Evolutionary conservation across 2,888 invertebrate genomes (phyloP).

Genomic region (Smittia aterrima): DNA sequence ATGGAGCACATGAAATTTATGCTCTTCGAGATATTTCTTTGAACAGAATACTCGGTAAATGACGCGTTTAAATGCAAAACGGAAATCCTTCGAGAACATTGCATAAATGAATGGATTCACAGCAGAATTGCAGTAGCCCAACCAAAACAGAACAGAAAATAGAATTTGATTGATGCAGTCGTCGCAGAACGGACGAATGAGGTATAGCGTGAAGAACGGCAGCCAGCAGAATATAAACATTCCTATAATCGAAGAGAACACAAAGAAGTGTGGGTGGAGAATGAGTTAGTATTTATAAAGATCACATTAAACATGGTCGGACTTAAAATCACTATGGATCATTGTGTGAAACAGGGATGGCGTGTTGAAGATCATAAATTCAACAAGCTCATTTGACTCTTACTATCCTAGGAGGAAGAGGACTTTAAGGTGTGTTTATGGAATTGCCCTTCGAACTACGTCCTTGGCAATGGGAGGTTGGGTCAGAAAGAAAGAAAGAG

Average conservation of each 20-base stretch:
- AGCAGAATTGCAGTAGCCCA: constrained; percentile 96
- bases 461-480: neutral
- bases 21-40: constrained; percentile 36
- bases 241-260: neutral
- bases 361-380: no score
- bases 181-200: constrained; percentile 83
- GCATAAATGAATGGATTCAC: constrained; percentile 95
- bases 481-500: neutral
- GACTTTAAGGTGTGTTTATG: no score
- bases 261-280: neutral
- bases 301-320: neutral
- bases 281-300: neutral
- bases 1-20: constrained; percentile 37
- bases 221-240: constrained; percentile 92
- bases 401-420: no score
- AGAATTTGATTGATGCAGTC: constrained; percentile 80
- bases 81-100: constrained; percentile 90
- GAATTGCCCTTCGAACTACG: no score
- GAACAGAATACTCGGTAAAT: constrained; percentile 80
- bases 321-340: neutral
- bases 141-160: constrained; percentile 92
- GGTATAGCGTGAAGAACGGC: constrained; percentile 94
- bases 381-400: no score
- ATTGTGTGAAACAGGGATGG: no score
- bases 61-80: constrained; percentile 90